Percentiles rank a stretch among this genome's conserved stretches.
phyloP scores from a whole-genome alignment of 2,113 vertebrate genomes.

The Ancistrus triradiatus region DNA sequence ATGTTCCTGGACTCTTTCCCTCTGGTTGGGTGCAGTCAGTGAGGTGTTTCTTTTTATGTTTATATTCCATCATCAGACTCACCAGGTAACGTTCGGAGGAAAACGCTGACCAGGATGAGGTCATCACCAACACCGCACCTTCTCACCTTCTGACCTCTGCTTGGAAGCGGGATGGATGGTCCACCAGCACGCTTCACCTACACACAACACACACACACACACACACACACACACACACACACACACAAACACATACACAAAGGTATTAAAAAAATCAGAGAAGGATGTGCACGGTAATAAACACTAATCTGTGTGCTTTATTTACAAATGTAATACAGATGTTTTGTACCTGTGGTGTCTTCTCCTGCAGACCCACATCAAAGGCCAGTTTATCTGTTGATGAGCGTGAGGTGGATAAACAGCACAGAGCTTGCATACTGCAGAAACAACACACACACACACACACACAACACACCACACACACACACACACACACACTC shows the following conservation, averaged over 20 bases:
- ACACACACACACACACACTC: conserved; percentile 48
- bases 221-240: conserved; percentile 17
- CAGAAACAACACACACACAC: conserved; percentile 42
- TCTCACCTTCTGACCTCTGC: conserved; percentile 81
- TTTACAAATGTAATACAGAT: neutral
- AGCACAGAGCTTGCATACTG: conserved; percentile 94
- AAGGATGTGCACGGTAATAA: too few species aligned
- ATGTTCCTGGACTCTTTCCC: too few species aligned
- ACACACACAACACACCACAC: conserved; percentile 65
- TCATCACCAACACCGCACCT: conserved; percentile 94
- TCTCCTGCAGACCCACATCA: conserved; percentile 91
- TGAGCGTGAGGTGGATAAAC: conserved; percentile 89
- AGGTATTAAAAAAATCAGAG: neutral
- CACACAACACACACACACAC: conserved; percentile 34
- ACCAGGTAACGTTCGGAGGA: conserved; percentile 96
- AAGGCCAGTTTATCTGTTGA: conserved; percentile 96
- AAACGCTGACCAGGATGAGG: conserved; percentile 94
- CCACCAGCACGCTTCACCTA: conserved; percentile 86
- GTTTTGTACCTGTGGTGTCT: conserved; percentile 76
- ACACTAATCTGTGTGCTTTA: too few species aligned
- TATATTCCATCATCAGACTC: conserved; percentile 55
- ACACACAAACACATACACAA: neutral
- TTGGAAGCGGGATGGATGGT: conserved; percentile 74
- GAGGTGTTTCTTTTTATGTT: too few species aligned
- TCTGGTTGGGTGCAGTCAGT: too few species aligned